Evolutionary conservation across 2,113 vertebrate genomes (phyloP).

Genomic region (Siniperca chuatsi): DNA sequence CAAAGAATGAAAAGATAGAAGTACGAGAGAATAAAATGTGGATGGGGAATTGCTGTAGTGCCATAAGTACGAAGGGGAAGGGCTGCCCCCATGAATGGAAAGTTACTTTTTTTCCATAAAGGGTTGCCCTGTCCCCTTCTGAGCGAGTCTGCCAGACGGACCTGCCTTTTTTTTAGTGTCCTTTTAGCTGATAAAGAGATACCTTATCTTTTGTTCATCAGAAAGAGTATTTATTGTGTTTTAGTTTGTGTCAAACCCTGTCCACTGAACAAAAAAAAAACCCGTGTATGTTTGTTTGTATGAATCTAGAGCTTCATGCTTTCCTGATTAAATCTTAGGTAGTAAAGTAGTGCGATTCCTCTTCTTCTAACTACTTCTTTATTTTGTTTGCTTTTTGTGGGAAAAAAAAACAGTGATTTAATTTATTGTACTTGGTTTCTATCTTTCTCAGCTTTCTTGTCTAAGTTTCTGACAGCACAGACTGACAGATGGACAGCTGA

Average conservation of each 20-base stretch:
- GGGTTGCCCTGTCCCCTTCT: slow-evolving; percentile 68
- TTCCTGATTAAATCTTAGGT: slow-evolving; percentile 77
- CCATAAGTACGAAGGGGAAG: slow-evolving; percentile 82
- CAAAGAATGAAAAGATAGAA: slow-evolving; percentile 42
- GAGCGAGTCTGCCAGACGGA: slow-evolving; percentile 76
- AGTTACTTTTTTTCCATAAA: slow-evolving; percentile 38
- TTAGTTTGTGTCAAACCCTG: slow-evolving; percentile 78
- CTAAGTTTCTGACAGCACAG: slow-evolving; percentile 49
- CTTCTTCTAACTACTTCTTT: slow-evolving; percentile 61
- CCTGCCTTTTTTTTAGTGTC: slow-evolving; percentile 73
- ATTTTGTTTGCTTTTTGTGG: slow-evolving; percentile 55
- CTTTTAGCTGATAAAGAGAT: slow-evolving; percentile 77
- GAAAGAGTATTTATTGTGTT: slow-evolving; percentile 86
- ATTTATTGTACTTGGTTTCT: slow-evolving; percentile 73
- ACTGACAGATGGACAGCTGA: slow-evolving; percentile 58
- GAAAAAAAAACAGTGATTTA: slow-evolving; percentile 55
- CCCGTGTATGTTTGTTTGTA: slow-evolving; percentile 74
- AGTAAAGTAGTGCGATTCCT: slow-evolving; percentile 74
- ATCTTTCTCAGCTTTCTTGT: slow-evolving; percentile 69
- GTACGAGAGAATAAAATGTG: slow-evolving; percentile 52
- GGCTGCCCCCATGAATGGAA: slow-evolving; percentile 63
- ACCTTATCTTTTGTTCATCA: slow-evolving; percentile 76
- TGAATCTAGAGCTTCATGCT: slow-evolving; percentile 75
- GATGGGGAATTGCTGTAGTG: slow-evolving; percentile 82
- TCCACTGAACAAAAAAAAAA: slow-evolving; percentile 78